Base-by-base conservation (phyloP, 2,888 invertebrate species). In the Drepana falcataria region DNA sequence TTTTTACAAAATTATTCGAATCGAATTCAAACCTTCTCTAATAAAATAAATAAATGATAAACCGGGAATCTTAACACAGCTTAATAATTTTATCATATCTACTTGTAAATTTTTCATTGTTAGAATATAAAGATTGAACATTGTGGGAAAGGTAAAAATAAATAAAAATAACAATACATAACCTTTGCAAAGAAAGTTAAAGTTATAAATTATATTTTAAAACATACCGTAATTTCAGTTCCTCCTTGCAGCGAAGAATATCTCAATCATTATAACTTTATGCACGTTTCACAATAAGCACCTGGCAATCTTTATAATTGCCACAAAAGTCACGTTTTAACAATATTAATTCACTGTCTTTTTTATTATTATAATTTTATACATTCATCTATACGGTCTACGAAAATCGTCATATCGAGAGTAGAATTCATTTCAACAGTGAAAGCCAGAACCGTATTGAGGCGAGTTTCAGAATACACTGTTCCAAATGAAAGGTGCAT, bases 391-490 rank as follows among this genome's bases (percentile, higher is more conserved):
- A 5, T 9, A 6, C 2, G 9, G 6, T 44, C 9, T 9, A 44
- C 6, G 44, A 44, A 44, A 9, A 44, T 44, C 44, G 44, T 40
- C 4, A 40, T 40, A 40, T 6, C 40, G 40, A 21, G 5, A 37
- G 4, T 44, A 6, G 44, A 7, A 9, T 44, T 44, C 44, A 9
- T 7, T 44, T 44, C 3, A 2, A 44, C 44, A 9, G 44, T 7
- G 44, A 44, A 44, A 9, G 9, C 44, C 44, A 44, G 44, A 9
- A 44, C 44, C 44, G 44, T 9, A 9, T 44, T 9, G 44, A 58
- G 58, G 55, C 65, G 57, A 53, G 59, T 52, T 61, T 62, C 60
- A 56, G 61, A 63, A 64, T 62, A 64, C 57, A 74, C 73, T 74
- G 71, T 59, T 60, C 59, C 54, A 33, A 55, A 61, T 59, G 53